Conservation (phyloP, 2,113 vertebrate species). For the Nycticryphes semicollaris region DNA sequence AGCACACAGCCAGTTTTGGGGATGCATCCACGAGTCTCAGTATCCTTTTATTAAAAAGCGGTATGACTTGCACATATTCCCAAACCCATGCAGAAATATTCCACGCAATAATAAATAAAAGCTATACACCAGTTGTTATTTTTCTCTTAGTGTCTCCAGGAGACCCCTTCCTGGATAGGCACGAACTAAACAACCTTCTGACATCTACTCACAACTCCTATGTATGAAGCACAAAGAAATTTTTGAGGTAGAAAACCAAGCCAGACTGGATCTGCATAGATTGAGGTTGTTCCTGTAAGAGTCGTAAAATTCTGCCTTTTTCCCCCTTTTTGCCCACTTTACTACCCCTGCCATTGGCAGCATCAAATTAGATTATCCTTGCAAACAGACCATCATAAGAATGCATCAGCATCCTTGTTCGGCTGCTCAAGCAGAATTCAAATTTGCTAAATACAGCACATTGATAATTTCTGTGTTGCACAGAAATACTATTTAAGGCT, state of each 20-base stretch:
- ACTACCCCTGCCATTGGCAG: not conserved
- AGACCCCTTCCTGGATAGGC: not conserved
- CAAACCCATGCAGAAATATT: not conserved
- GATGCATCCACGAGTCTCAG: not conserved
- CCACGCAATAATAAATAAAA: not conserved
- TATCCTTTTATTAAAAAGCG: rapidly evolving
- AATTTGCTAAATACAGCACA: not conserved
- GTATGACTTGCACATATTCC: rapidly evolving
- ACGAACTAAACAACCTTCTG: not conserved
- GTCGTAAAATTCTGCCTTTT: not conserved
- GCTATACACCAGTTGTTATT: not conserved
- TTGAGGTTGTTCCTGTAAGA: not conserved
- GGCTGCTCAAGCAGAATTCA: not conserved
- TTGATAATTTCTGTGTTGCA: not conserved
- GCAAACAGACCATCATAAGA: not conserved
- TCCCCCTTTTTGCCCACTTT: not conserved
- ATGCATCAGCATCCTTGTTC: not conserved
- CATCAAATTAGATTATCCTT: not conserved
- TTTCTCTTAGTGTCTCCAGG: not conserved
- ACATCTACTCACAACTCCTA: not conserved
- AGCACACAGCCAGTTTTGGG: not conserved
- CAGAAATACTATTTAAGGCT: not conserved
- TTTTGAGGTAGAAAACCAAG: not conserved
- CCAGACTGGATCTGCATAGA: not conserved
- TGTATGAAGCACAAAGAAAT: rapidly evolving